Conservation (phyloP, 2,888 invertebrate species). For the Drosophila affinis region DNA sequence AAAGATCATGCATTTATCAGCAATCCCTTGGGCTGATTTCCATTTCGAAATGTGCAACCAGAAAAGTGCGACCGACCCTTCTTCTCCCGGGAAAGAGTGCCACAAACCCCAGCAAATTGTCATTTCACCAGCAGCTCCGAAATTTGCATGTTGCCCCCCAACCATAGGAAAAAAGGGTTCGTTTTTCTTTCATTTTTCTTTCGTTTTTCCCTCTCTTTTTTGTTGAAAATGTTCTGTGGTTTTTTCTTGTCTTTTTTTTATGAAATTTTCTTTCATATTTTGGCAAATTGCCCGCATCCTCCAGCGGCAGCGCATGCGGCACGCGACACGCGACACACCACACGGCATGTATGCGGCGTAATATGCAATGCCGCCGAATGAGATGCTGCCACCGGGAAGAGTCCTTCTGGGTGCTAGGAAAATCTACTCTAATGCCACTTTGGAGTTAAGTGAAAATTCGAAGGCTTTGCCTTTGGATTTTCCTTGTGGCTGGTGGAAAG, state of each 20-base stretch:
- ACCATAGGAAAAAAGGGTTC: neutral
- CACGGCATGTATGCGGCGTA: conserved; percentile 23
- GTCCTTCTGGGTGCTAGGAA: conserved; percentile 26
- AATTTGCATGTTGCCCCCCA: neutral
- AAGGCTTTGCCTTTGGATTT: conserved; percentile 1
- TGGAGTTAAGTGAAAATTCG: conserved; percentile 29
- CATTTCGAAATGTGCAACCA: no score
- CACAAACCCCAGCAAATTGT: neutral
- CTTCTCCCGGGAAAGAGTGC: no score
- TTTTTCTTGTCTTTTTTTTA: conserved; percentile 13
- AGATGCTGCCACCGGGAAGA: conserved; percentile 1
- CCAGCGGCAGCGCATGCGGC: conserved; percentile 1
- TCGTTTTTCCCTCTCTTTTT: neutral
- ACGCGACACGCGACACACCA: neutral
- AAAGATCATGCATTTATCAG: neutral
- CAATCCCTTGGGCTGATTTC: neutral
- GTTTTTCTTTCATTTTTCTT: neutral
- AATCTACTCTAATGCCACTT: conserved; percentile 37
- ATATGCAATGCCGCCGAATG: conserved; percentile 23
- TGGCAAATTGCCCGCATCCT: conserved; percentile 38
- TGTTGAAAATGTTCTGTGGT: neutral
- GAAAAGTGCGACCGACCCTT: no score
- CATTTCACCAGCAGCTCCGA: neutral
- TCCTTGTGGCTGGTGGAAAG: neutral
- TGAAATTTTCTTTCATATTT: conserved; percentile 15